phyloP scores from a whole-genome alignment of 2,888 invertebrate species.

The Pristionchus fissidentatus region DNA sequence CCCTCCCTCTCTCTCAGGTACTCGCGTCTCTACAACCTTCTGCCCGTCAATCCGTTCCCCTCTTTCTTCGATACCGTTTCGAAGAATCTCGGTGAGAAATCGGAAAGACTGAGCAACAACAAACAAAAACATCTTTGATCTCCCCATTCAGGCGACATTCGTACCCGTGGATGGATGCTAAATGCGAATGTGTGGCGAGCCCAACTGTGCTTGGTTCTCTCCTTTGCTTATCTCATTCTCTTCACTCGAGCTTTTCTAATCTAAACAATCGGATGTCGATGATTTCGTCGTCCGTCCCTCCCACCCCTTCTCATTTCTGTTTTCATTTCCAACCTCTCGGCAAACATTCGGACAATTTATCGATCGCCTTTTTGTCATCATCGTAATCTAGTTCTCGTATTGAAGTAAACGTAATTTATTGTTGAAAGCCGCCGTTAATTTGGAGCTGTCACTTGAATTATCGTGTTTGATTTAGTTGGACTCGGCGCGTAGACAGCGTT shows the following conservation, averaged over 20 bases:
- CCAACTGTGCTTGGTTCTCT: slow-evolving; percentile 3
- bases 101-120: no score
- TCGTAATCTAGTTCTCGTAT: no score
- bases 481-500: neutral
- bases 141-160: slow-evolving; percentile 37
- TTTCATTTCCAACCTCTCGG: neutral
- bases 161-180: slow-evolving; percentile 48
- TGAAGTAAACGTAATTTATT: no score
- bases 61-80: neutral
- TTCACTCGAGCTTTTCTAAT: slow-evolving; percentile 40
- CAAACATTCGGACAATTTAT: neutral
- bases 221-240: slow-evolving; percentile 34
- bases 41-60: slow-evolving; percentile 12
- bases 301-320: neutral
- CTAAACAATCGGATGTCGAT: slow-evolving; percentile 26
- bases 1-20: neutral
- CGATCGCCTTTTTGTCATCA: neutral
- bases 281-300: neutral
- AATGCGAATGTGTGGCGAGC: slow-evolving; percentile 47
- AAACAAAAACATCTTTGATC: no score
- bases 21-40: neutral
- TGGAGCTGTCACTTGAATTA: slow-evolving; percentile 6
- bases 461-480: neutral
- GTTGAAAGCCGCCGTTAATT: no score
- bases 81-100: neutral